Base-by-base conservation (phyloP, 2,113 vertebrate genomes). In the Cariama cristata region DNA sequence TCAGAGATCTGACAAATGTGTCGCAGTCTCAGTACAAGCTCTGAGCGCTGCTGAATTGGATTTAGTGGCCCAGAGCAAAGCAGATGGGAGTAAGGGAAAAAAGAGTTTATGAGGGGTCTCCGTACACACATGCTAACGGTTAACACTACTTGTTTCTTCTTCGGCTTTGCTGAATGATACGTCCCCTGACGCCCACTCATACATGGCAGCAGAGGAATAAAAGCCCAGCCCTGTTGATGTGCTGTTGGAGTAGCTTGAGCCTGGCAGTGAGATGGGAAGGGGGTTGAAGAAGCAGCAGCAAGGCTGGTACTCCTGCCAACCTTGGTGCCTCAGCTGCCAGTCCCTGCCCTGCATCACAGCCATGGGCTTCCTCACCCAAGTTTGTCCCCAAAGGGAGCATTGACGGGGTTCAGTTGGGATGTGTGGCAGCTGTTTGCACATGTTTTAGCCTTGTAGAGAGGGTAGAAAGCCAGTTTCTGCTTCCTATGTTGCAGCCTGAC, bases 1-100 rank as follows among this genome's bases (percentile, higher is more conserved):
- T 96, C 96, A 68, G 95, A 84, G 89, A 97, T 94, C 97, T 97
- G 96, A 98, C 91, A 96, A 98, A 97, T 91, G 90, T 87, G 87
- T 97, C 32, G 5, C 91, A 71, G 91, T 93, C 79, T 92, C 6
- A 15, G 95, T 95, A 88, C 69, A 73, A 94, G 94, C 93, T 58
- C 68, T 11, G 55, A 94, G 91, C 6, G 0, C 87, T 45, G 93
- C 94, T 88, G 96, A 91, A 96, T 93, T 96, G 97, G 93, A 97
- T 97, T 97, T 94, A 94, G 92, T 94, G 95, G 97, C 97, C 96
- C 95, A 85, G 89, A 96, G 93, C 79, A 95, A 86, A 92, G 91
- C 96, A 93, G 86, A 93, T 88, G 79, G 94, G 89, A 94, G 52
- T n/a, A 49, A 91, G 62, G 73, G 89, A 67, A 63, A 84, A 81